phyloP scores from a whole-genome alignment of 1,140 invertebrate genomes.

The Phthorimaea operculella region DNA sequence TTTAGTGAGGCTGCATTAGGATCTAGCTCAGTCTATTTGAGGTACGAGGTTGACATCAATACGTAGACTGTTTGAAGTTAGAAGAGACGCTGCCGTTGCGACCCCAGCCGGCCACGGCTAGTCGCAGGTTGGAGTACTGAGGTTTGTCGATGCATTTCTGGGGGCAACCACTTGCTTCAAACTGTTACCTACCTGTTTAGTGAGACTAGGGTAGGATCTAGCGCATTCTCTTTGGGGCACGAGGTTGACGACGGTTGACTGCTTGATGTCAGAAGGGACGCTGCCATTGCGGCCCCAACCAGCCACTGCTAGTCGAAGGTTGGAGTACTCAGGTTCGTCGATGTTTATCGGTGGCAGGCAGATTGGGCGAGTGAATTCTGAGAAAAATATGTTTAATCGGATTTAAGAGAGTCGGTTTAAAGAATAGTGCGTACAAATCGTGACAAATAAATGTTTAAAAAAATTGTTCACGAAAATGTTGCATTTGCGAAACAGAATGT shows the following conservation, averaged over 20 bases:
- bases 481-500: too few species aligned
- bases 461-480: too few species aligned
- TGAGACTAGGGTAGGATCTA: constrained; percentile 33
- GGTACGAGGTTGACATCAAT: constrained; percentile 42
- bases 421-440: too few species aligned
- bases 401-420: too few species aligned
- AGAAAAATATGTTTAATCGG: too few species aligned
- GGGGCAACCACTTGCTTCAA: too few species aligned
- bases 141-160: constrained; percentile 42
- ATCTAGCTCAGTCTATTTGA: constrained; percentile 30
- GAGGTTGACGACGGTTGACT: constrained; percentile 45
- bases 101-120: constrained; percentile 53
- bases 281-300: constrained; percentile 52
- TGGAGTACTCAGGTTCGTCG: constrained; percentile 36
- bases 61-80: constrained; percentile 50
- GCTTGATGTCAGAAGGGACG: constrained; percentile 37
- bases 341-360: constrained; percentile 46
- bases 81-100: constrained; percentile 32
- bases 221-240: constrained; percentile 38
- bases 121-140: constrained; percentile 35
- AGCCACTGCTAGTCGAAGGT: constrained; percentile 40
- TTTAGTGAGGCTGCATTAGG: constrained; percentile 32
- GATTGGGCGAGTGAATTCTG: constrained; percentile 52
- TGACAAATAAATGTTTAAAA: too few species aligned
- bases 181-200: too few species aligned